phyloP scores from a whole-genome alignment of 2,888 invertebrate species.

The Lysandra bellargus region DNA sequence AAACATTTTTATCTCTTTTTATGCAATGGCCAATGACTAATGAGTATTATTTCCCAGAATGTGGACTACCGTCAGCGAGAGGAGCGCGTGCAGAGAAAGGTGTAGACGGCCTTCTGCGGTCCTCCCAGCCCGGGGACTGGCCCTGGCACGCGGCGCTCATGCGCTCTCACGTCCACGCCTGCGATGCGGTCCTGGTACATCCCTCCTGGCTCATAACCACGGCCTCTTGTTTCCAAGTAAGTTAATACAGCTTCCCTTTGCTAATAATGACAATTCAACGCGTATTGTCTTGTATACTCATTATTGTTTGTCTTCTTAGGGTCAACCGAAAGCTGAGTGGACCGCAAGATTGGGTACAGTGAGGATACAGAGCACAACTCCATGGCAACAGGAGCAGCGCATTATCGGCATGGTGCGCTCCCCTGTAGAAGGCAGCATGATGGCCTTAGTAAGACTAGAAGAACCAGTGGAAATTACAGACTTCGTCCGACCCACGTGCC shows the following conservation, averaged over 20 bases:
- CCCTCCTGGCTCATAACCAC: conserved; percentile 92
- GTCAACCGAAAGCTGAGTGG: conserved; percentile 94
- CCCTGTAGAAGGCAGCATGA: conserved; percentile 92
- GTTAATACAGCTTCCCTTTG: background rate
- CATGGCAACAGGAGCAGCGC: conserved; percentile 92
- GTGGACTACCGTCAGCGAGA: conserved; percentile 84
- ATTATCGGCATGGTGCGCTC: conserved; percentile 93
- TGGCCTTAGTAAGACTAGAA: conserved; percentile 89
- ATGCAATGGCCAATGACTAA: background rate
- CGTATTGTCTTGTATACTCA: background rate
- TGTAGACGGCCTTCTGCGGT: conserved; percentile 83
- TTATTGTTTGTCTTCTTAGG: conserved; percentile 57
- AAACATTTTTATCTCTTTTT: background rate
- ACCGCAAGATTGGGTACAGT: conserved; percentile 88
- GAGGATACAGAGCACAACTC: conserved; percentile 88
- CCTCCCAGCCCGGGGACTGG: conserved; percentile 92
- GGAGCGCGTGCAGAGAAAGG: conserved; percentile 67
- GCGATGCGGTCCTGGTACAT: conserved; percentile 92
- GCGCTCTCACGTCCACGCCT: conserved; percentile 91
- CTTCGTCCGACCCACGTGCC: conserved; percentile 90
- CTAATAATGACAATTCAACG: background rate
- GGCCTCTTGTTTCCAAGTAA: conserved; percentile 89
- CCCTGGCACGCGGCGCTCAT: conserved; percentile 94
- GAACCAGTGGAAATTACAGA: conserved; percentile 88
- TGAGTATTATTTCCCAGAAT: conserved; percentile 69